Conservation (phyloP, 2,797 vertebrate species). For the Carduelis carduelis region DNA sequence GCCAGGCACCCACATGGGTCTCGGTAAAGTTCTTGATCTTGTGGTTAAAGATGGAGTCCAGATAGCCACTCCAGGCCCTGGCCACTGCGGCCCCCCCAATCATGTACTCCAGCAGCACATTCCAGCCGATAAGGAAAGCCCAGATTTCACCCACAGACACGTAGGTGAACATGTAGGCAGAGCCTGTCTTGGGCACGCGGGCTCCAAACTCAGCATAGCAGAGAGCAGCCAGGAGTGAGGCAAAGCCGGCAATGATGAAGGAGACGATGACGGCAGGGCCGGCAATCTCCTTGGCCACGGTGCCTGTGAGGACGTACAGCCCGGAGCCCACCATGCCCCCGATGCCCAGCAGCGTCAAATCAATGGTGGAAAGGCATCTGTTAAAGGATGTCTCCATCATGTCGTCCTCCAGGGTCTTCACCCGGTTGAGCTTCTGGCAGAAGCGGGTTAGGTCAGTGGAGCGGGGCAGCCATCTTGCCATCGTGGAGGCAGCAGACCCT, state of each 20-base stretch:
- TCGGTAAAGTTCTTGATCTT: constrained; percentile 92
- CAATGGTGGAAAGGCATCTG: constrained; percentile 90
- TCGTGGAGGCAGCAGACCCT: constrained; percentile 1
- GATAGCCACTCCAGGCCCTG: constrained; percentile 94
- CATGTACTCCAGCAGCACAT: constrained; percentile 94
- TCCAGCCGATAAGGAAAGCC: constrained; percentile 99
- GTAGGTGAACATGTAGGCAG: constrained; percentile 98
- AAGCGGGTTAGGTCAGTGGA: constrained; percentile 80
- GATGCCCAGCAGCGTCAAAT: constrained; percentile 89
- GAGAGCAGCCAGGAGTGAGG: constrained; percentile 91
- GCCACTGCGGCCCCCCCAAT: constrained; percentile 92
- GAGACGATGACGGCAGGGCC: constrained; percentile 90
- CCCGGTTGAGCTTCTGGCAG: constrained; percentile 89
- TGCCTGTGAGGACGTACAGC: constrained; percentile 93
- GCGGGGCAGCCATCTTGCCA: constrained; percentile 81
- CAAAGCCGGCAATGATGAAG: constrained; percentile 87
- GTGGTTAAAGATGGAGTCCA: constrained; percentile 94
- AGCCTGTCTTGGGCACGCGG: constrained; percentile 91
- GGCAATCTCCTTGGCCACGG: constrained; percentile 88
- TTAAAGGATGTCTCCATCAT: constrained; percentile 91
- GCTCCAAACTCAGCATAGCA: constrained; percentile 97
- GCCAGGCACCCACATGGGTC: constrained; percentile 86
- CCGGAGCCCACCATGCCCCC: constrained; percentile 96
- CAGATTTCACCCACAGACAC: constrained; percentile 94
- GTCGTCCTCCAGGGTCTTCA: constrained; percentile 90